These are phyloP conservation scores for Hypselothyrea guttata DNA, from an alignment of 2,888 invertebrate genomes.

Conservation along the genomic window DNA sequence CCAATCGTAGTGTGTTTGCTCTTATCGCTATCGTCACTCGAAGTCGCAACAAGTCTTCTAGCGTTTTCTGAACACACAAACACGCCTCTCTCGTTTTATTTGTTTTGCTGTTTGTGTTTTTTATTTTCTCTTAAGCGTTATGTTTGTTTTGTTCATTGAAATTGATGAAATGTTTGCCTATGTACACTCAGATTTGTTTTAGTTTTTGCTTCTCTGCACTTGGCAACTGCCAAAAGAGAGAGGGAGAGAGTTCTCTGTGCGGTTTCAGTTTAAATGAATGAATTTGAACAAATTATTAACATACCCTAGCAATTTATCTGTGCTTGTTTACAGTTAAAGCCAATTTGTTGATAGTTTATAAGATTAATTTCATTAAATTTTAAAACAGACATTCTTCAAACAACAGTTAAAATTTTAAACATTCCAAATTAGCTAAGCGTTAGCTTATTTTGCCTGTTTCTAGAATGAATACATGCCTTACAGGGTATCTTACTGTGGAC, in stretches of 20 bases:
- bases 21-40: conserved; percentile 32
- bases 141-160: conserved; percentile 53
- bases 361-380: no score
- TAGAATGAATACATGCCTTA: no score
- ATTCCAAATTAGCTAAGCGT: no score
- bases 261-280: no score
- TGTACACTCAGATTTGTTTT: conserved; percentile 1
- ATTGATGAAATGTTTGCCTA: conserved; percentile 28
- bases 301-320: not conserved
- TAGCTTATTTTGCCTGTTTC: no score
- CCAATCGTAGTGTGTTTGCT: conserved; percentile 29
- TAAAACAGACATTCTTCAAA: no score
- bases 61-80: conserved; percentile 38
- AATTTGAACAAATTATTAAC: conserved; percentile 2
- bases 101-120: conserved; percentile 14
- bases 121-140: conserved; percentile 20
- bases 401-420: no score
- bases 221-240: conserved; percentile 42
- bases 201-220: conserved; percentile 31
- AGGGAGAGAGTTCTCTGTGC: conserved; percentile 5
- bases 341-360: no score
- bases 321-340: no score
- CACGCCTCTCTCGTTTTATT: conserved; percentile 16
- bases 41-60: conserved; percentile 42
- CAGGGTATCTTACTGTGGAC: not conserved